Evolutionary conservation across 1,140 invertebrate genomes (phyloP).

Genomic region (Whitmania pigra): DNA sequence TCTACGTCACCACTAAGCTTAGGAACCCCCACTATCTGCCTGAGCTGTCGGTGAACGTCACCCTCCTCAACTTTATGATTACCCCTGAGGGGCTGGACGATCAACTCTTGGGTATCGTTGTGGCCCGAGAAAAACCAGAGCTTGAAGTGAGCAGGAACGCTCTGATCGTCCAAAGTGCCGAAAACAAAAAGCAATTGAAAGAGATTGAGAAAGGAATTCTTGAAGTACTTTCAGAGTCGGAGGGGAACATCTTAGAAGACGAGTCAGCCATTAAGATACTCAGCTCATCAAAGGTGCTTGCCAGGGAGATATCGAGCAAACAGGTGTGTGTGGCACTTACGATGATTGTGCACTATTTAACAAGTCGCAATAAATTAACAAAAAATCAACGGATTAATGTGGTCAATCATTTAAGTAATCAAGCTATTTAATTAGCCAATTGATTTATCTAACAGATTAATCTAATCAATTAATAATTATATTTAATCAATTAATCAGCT

Average conservation of each 20-base stretch:
- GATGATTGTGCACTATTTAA: too few species aligned
- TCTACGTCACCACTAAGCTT: constrained; percentile 85
- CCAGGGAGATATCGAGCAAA: constrained; percentile 51
- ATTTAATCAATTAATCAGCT: too few species aligned
- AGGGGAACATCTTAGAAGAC: constrained; percentile 86
- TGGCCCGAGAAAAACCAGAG: constrained; percentile 73
- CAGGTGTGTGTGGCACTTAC: constrained; percentile 47
- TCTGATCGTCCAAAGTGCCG: constrained; percentile 74
- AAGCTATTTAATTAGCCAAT: too few species aligned
- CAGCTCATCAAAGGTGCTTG: constrained; percentile 67
- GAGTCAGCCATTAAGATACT: constrained; percentile 85
- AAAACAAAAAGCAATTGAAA: constrained; percentile 73
- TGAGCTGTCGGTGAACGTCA: constrained; percentile 79
- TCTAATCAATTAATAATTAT: too few species aligned
- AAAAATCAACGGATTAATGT: too few species aligned
- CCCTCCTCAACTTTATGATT: constrained; percentile 83
- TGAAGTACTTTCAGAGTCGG: constrained; percentile 58
- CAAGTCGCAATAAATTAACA: too few species aligned
- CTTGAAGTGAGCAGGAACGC: constrained; percentile 84
- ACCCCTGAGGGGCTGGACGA: constrained; percentile 67
- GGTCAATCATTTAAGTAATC: too few species aligned
- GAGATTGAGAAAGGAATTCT: constrained; percentile 90
- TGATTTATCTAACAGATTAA: too few species aligned
- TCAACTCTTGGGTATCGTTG: constrained; percentile 74
- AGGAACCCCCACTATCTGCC: constrained; percentile 83